Evolutionary conservation across 2,113 vertebrate species (phyloP), one percentile per base, ranked within the genome.

Genomic region (Calonectris borealis): DNA sequence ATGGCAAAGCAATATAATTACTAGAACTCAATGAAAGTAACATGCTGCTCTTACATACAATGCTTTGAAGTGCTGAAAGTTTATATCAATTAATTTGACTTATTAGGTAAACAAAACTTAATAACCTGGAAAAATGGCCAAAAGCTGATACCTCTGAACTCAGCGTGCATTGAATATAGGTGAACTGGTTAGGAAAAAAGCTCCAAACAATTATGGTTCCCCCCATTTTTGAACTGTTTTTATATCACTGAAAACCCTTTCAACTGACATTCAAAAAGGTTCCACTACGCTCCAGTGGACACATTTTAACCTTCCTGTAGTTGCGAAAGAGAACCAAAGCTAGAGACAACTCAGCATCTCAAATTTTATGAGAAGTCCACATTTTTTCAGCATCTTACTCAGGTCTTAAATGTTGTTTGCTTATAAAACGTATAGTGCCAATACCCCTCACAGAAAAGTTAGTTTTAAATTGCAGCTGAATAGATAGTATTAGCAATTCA

Each of bases 121-220:
- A 24, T 34, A 92, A 81, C 15, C 49, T 42, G 64, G 36, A n/a
- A 85, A 94, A 94, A 77, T 2, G 14, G 13, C 21, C 61, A 65
- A 65, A 89, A 83, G 46, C 13, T 38, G 16, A 6, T 60, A 62
- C 6, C 6, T 68, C 31, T 80, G 58, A n/a, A 54, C 22, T 83
- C 20, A 26, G 62, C 0, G 4, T 7, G 26, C 14, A 62, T 12
- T 60, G 73, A 76, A 71, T 9, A 1, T 0, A 62, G 71, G 40
- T 51, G 46, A 70, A 62, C 1, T 58, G 20, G 11, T 77, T 29
- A 51, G 21, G 0, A 48, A 48, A 64, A 91, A 58, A 60, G 1
- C 22, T 42, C 22, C 34, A 32, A 81, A n/a, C 7, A 48, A 27
- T 18, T 25, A 42, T 7, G 13, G 6, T 21, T 72, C 11, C 90